Evolutionary conservation across 2,888 invertebrate genomes (phyloP).

Genomic region (Colostygia pectinataria): DNA sequence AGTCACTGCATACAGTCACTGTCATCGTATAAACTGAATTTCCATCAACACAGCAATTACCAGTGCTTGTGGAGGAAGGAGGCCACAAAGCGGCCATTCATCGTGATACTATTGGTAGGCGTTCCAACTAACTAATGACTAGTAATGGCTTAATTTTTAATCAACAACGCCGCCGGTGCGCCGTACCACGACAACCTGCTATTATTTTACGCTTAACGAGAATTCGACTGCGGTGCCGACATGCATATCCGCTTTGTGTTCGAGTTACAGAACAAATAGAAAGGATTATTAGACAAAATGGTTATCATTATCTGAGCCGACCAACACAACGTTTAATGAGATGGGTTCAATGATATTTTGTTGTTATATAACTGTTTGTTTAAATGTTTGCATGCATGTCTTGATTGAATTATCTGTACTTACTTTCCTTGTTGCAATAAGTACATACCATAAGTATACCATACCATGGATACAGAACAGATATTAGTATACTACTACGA

Average conservation of each 20-base stretch:
- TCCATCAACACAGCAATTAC: no score
- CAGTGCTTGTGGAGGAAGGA: no score
- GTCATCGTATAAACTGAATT: no score
- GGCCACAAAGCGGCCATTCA: background rate
- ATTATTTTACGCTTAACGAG: conserved; percentile 45
- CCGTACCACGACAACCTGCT: conserved; percentile 49
- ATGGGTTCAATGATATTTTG: no score
- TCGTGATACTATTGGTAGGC: conserved; percentile 8
- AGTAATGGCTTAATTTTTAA: conserved; percentile 63
- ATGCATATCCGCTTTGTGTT: conserved; percentile 15
- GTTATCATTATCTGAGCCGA: background rate
- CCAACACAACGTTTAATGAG: background rate
- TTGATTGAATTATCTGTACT: no score
- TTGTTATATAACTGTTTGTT: no score
- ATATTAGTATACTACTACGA: no score
- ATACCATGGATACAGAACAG: no score
- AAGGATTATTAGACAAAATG: background rate
- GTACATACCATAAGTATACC: no score
- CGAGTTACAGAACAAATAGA: conserved; percentile 4
- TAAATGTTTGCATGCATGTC: no score
- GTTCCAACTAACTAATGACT: conserved; percentile 39
- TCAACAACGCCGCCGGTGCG: conserved; percentile 39
- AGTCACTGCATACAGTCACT: no score
- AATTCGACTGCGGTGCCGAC: conserved; percentile 18
- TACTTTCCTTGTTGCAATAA: no score